A percentile compares a stretch with the other conserved stretches of the same genome.
Conservation (phyloP, 2,888 invertebrate genomes). For the Drosophila prolongata region DNA sequence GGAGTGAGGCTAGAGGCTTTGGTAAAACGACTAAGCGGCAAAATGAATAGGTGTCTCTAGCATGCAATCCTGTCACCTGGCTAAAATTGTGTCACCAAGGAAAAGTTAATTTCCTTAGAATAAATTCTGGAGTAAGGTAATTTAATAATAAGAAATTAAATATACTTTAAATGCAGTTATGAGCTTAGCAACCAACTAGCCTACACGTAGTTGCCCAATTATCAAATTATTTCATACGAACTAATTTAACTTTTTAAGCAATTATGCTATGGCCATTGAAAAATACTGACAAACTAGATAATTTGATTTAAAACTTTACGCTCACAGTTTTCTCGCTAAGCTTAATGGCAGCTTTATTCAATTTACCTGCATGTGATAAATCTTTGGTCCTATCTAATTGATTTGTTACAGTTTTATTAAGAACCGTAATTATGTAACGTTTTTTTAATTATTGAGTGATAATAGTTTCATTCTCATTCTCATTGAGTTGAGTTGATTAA, state of each 20-base stretch:
- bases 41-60: slow-evolving; percentile 22
- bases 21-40: neutral
- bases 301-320: neutral
- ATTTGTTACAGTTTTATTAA: too few relatives aligned
- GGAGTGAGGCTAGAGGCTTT: slow-evolving; percentile 16
- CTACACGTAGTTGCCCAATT: slow-evolving; percentile 15
- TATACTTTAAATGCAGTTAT: slow-evolving; percentile 14
- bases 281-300: neutral
- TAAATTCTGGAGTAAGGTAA: slow-evolving; percentile 8
- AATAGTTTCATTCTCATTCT: too few relatives aligned
- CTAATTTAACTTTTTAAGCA: neutral
- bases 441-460: too few relatives aligned
- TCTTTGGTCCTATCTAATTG: too few relatives aligned
- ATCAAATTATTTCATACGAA: neutral
- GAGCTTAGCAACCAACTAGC: neutral
- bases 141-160: slow-evolving; percentile 15
- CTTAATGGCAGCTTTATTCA: too few relatives aligned
- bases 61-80: slow-evolving; percentile 11
- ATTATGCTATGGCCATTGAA: neutral
- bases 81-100: slow-evolving; percentile 11
- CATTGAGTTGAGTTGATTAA: too few relatives aligned
- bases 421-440: too few relatives aligned
- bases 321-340: neutral
- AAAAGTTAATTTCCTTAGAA: slow-evolving; percentile 22
- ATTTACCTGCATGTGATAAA: too few relatives aligned